These are phyloP conservation scores for Drosophila cardini DNA, from an alignment of 1,140 invertebrate genomes.

Conservation along the genomic window DNA sequence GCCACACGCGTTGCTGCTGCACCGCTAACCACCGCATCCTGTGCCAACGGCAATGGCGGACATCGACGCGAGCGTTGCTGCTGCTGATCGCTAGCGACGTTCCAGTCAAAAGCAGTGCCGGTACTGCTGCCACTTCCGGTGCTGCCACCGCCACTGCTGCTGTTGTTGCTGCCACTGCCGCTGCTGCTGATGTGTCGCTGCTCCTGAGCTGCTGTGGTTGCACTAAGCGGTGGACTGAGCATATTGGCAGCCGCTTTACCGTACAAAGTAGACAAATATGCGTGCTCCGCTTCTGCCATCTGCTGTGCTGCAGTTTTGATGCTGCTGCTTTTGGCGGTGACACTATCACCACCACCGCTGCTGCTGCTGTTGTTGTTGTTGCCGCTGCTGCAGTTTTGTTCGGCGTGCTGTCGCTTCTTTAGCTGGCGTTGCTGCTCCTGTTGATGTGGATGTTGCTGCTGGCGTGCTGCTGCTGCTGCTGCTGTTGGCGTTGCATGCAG, in stretches of 20 bases:
- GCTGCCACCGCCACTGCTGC: not conserved
- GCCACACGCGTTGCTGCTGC: constrained; percentile 33
- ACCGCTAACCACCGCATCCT: constrained; percentile 1
- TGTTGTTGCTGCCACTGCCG: constrained; percentile 25
- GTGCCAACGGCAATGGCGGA: constrained; percentile 5
- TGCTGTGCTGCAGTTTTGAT: constrained; percentile 61
- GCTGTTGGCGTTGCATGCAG: constrained; percentile 20
- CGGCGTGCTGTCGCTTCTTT: constrained; percentile 66
- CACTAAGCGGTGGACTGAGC: constrained; percentile 71
- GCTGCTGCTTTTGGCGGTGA: not conserved
- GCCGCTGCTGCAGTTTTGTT: constrained; percentile 52
- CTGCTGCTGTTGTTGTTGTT: constrained; percentile 2
- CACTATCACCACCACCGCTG: constrained; percentile 12
- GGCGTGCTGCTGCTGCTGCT: constrained; percentile 23
- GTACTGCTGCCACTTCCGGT: constrained; percentile 16
- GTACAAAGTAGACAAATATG: constrained; percentile 70
- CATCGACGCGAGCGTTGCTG: constrained; percentile 29
- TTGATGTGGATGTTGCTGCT: constrained; percentile 36
- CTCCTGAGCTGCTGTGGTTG: constrained; percentile 24
- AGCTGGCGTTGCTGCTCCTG: constrained; percentile 65
- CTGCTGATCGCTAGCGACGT: constrained; percentile 11
- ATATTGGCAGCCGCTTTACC: constrained; percentile 77
- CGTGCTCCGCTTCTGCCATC: constrained; percentile 75
- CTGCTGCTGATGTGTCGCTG: constrained; percentile 21
- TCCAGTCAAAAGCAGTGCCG: constrained; percentile 22